These are phyloP conservation scores for Theocolax elegans DNA, from an alignment of 1,140 invertebrate genomes.

Conservation along the genomic window DNA sequence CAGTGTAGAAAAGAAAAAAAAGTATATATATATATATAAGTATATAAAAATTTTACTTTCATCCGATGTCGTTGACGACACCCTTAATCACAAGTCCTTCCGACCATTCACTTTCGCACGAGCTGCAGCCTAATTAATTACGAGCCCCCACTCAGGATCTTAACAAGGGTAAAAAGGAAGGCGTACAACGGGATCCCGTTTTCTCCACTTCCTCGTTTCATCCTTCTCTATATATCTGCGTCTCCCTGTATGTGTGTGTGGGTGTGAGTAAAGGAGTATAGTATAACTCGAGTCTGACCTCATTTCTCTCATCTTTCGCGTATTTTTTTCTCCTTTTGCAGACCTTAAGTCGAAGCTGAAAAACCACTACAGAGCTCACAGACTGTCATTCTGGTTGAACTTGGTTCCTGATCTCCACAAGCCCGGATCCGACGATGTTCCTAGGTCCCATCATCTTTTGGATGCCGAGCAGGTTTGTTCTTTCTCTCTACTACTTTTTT, in stretches of 20 bases:
- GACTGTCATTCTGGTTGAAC: constrained; percentile 96
- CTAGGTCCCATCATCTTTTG: constrained; percentile 86
- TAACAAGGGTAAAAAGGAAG: background rate
- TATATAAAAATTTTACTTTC: no score
- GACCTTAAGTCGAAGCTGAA: constrained; percentile 89
- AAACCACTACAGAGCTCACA: constrained; percentile 92
- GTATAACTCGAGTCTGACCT: no score
- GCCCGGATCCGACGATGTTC: constrained; percentile 86
- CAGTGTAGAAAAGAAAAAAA: no score
- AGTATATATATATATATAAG: no score
- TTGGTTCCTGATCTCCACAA: constrained; percentile 95
- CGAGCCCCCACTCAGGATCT: background rate
- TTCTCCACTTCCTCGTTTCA: background rate
- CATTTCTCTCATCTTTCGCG: background rate
- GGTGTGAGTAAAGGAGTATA: no score
- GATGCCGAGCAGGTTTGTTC: constrained; percentile 74
- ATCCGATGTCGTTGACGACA: no score
- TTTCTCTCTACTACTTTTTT: background rate
- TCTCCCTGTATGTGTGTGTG: no score
- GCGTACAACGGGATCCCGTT: background rate
- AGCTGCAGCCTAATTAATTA: background rate
- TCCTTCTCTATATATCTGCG: no score
- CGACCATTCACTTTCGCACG: background rate
- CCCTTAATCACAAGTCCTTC: background rate
- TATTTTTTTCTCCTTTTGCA: constrained; percentile 57